A percentile compares a stretch with the other conserved stretches of the same genome.
Conservation (phyloP, 2,797 vertebrate genomes). For the Pseudochirops corinnae region DNA sequence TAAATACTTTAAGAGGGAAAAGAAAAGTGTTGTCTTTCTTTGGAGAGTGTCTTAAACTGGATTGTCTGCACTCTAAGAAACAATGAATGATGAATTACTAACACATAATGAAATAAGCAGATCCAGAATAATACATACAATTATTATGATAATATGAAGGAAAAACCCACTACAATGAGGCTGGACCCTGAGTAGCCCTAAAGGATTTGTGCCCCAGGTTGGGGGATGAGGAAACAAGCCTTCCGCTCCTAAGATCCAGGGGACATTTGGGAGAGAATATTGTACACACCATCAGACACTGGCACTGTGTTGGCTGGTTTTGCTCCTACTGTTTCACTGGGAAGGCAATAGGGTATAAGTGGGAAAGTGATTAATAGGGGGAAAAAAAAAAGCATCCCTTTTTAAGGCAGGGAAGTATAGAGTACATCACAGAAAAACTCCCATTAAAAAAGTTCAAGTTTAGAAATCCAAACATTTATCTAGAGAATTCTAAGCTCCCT, state of each 20-base stretch:
- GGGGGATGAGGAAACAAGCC: neutral
- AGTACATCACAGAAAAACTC: neutral
- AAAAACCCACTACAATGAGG: neutral
- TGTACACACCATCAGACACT: neutral
- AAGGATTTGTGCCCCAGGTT: neutral
- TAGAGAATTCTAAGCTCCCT: slow-evolving; percentile 11
- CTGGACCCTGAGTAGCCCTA: neutral
- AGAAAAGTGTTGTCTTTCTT: neutral
- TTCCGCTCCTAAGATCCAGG: neutral
- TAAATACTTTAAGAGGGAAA: too few species aligned
- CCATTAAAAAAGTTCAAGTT: slow-evolving; percentile 32
- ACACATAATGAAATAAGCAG: neutral
- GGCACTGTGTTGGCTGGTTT: neutral
- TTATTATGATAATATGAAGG: neutral
- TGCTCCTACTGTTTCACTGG: neutral
- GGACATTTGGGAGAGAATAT: neutral
- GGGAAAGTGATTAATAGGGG: neutral
- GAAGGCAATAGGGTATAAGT: neutral
- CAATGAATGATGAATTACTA: neutral
- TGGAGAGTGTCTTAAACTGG: neutral
- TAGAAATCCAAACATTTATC: slow-evolving; percentile 34
- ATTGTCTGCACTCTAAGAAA: neutral
- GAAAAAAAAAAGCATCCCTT: neutral
- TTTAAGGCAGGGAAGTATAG: neutral
- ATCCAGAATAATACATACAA: neutral